Evolutionary conservation across 2,113 vertebrate genomes (phyloP).

Genomic region (Pangasianodon gigas): DNA sequence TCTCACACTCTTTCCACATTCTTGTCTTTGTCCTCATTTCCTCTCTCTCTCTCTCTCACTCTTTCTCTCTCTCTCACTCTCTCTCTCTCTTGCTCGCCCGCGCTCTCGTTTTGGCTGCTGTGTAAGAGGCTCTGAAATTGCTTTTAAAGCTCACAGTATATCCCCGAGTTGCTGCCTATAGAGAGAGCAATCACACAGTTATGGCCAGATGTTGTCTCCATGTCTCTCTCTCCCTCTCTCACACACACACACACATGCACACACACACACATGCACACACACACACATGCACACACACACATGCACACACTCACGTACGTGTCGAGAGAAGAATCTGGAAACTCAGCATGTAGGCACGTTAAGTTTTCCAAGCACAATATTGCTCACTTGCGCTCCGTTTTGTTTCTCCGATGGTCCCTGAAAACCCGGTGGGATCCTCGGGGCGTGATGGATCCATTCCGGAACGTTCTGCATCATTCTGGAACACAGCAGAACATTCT

Average conservation of each 20-base stretch:
- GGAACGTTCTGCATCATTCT: constrained; percentile 28
- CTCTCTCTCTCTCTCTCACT: constrained; percentile 17
- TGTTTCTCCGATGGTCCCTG: constrained; percentile 10
- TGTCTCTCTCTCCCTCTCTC: background rate
- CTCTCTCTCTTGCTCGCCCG: background rate
- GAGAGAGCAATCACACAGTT: constrained; percentile 29
- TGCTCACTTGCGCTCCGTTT: constrained; percentile 10
- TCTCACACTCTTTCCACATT: constrained; percentile 1
- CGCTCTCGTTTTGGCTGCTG: background rate
- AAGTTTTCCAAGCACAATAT: constrained; percentile 38
- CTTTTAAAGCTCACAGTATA: constrained; percentile 33
- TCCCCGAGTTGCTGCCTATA: constrained; percentile 24
- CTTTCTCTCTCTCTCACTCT: background rate
- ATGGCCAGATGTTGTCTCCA: constrained; percentile 20
- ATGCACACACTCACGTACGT: background rate
- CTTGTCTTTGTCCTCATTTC: constrained; percentile 25
- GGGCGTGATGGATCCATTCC: constrained; percentile 29
- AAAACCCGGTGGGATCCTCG: background rate
- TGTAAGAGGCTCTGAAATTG: constrained; percentile 31
- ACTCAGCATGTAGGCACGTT: constrained; percentile 13
- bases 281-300: constrained; percentile 15
- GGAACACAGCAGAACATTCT: background rate
- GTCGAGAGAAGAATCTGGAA: constrained; percentile 16
- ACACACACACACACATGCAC: background rate
- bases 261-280: background rate